These are phyloP conservation scores for Monomorium pharaonis DNA, from an alignment of 1,140 invertebrate genomes.

Conservation along the genomic window DNA sequence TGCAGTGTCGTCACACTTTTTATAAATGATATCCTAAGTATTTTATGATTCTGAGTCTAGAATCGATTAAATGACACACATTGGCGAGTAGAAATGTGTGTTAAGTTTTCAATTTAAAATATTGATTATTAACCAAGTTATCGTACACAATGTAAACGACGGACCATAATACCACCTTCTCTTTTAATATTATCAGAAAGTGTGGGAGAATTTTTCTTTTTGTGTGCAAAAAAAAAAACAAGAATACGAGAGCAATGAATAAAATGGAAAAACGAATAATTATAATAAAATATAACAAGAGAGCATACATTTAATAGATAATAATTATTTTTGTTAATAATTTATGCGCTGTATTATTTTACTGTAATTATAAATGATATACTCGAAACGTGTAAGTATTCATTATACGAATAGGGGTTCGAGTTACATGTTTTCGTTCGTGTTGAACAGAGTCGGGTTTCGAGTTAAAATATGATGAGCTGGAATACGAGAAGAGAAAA, in stretches of 20 bases:
- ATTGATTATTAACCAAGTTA: too few species aligned
- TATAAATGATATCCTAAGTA: too few species aligned
- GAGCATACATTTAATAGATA: background rate
- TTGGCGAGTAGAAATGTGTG: too few species aligned
- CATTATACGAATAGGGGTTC: background rate
- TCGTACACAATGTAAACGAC: too few species aligned
- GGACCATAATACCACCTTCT: too few species aligned
- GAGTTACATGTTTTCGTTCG: conserved; percentile 25
- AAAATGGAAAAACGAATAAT: background rate
- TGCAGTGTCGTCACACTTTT: too few species aligned
- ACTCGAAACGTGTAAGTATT: background rate
- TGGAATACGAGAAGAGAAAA: conserved; percentile 33
- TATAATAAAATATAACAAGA: conserved; percentile 17
- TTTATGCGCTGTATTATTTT: background rate
- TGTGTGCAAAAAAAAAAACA: background rate
- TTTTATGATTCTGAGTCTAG: too few species aligned
- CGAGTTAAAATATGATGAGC: conserved; percentile 52
- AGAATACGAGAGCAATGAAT: background rate
- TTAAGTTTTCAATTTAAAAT: too few species aligned
- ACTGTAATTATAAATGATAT: background rate
- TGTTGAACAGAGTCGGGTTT: background rate
- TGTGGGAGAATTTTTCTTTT: background rate
- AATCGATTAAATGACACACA: too few species aligned
- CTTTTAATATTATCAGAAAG: background rate
- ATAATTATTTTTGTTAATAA: background rate